Evolutionary conservation across 2,797 vertebrate species (phyloP).

Genomic region (Arrhamphus sclerolepis): DNA sequence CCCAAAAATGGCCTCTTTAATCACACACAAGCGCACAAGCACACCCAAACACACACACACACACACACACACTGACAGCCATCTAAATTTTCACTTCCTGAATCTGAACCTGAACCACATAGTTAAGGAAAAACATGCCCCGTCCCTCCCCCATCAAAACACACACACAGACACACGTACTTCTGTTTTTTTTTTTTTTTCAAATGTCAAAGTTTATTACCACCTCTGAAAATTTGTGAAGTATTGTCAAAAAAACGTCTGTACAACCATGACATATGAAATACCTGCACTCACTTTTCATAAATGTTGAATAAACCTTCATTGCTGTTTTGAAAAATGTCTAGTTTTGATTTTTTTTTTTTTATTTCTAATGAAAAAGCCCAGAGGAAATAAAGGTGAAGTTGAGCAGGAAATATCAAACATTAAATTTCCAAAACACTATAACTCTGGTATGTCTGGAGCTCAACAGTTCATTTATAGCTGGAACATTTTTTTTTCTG

Average conservation of each 20-base stretch:
- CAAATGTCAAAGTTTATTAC: slow-evolving; percentile 68
- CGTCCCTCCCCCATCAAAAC: slow-evolving; percentile 30
- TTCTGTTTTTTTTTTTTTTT: slow-evolving; percentile 50
- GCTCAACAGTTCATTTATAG: no score
- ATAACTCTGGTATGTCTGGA: neutral
- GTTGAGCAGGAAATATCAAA: slow-evolving; percentile 7
- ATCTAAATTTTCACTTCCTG: slow-evolving; percentile 80
- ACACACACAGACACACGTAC: slow-evolving; percentile 39
- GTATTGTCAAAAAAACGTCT: slow-evolving; percentile 52
- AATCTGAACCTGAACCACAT: slow-evolving; percentile 75
- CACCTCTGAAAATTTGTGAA: slow-evolving; percentile 58
- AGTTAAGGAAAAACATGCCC: slow-evolving; percentile 73
- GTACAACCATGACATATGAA: slow-evolving; percentile 55
- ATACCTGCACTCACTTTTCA: slow-evolving; percentile 39
- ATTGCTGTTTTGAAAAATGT: slow-evolving; percentile 30
- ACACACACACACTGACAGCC: slow-evolving; percentile 35
- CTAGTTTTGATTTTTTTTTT: neutral
- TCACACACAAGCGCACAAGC: slow-evolving; percentile 11
- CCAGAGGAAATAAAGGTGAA: neutral
- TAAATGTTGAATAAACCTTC: slow-evolving; percentile 50
- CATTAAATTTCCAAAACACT: neutral
- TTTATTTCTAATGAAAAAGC: neutral
- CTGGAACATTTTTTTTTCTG: no score
- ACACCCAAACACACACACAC: slow-evolving; percentile 2
- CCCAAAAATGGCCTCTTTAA: neutral